Base-by-base conservation (phyloP, 2,113 vertebrate genomes). In the Dasypus novemcinctus region DNA sequence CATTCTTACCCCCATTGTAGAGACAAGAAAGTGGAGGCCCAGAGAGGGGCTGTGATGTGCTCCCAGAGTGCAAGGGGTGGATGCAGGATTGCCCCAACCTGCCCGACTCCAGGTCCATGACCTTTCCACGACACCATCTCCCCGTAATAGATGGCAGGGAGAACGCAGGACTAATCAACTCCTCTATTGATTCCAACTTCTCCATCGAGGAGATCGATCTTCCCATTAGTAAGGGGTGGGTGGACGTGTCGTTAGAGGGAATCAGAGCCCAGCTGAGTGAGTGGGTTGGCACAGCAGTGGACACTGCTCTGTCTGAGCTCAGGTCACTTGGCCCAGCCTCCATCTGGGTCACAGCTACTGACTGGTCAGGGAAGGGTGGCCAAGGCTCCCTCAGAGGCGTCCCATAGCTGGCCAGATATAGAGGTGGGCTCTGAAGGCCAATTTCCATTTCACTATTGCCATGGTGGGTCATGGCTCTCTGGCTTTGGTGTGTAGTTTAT, bases 151-250 rank as follows among this genome's bases (percentile, higher is more conserved):
- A 93, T 36, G 86, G 96, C 17, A 0, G 93, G 4, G 64, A 96
- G 95, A 91, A 94, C 8, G 20, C 74, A 93, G 85, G 92, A 72
- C 95, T 95, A 90, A 97, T 96, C 97, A 95, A n/a, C 94, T 72
- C 74, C 86, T 81, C 96, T 94, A 96, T 95, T 64, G 94, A 97
- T 97, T 92, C 82, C 78, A 59, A 64, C 74, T 86, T 95, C 91
- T 96, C 95, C 79, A 79, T 94, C 2, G 6, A 76, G 87, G 88
- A 89, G 79, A 96, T 94, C 41, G 69, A 97, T 94, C 93, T 95
- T 59, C 78, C 91, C 82, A 91, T 93, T 95, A 96, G 91, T 57
- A 95, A 93, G 82, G 52, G 91, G 89, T 0, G 36, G 89, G 86
- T 17, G 1, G 88, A 52, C 20, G 1, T 20, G 1, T 54, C 12